A percentile compares a stretch with the other conserved stretches of the same genome.
phyloP scores from a whole-genome alignment of 2,888 invertebrate genomes.

The Dorcus parallelipipedus region DNA sequence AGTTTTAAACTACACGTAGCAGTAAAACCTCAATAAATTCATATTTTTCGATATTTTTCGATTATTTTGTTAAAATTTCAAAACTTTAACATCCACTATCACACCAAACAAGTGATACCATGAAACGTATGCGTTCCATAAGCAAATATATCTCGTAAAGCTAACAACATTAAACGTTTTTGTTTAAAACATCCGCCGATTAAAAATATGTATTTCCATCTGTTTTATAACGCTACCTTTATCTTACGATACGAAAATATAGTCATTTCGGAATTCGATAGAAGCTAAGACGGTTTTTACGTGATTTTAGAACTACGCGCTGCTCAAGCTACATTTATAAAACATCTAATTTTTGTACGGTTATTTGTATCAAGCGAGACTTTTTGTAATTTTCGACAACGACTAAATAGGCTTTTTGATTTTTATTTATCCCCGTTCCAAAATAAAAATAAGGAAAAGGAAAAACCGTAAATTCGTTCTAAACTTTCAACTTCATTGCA shows the following conservation, averaged over 20 bases:
- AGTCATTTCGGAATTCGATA: slow-evolving; percentile 45
- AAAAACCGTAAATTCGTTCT: no score
- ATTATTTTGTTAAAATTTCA: background rate
- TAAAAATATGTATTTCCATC: slow-evolving; percentile 25
- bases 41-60: no score
- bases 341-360: slow-evolving; percentile 37
- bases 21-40: no score
- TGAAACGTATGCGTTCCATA: slow-evolving; percentile 9
- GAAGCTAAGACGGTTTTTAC: slow-evolving; percentile 31
- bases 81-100: slow-evolving; percentile 20
- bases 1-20: no score
- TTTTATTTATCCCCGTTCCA: no score
- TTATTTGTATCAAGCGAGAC: slow-evolving; percentile 18
- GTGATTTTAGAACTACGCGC: slow-evolving; percentile 22
- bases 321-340: slow-evolving; percentile 45
- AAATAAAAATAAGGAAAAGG: no score
- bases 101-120: slow-evolving; percentile 16
- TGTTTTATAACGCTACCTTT: slow-evolving; percentile 24
- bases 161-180: slow-evolving; percentile 12
- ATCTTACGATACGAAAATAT: slow-evolving; percentile 45
- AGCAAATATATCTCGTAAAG: slow-evolving; percentile 10
- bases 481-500: no score
- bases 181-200: slow-evolving; percentile 19
- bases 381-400: background rate
- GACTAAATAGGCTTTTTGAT: no score